Conservation (phyloP, 2,888 invertebrate species). For the Hyposoter dolosus region DNA sequence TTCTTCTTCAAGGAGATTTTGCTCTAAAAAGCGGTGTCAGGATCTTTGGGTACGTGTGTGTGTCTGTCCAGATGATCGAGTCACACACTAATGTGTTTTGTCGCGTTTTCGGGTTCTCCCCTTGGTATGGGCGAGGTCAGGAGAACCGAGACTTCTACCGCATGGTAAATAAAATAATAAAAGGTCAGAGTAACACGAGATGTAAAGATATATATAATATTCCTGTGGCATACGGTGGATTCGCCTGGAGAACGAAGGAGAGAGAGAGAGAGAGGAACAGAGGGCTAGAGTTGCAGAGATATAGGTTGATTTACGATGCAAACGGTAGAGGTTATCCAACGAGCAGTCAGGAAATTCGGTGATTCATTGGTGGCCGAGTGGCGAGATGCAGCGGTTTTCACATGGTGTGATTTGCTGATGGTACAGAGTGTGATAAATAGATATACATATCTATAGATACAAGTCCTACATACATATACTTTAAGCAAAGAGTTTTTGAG, state of each 20-base stretch:
- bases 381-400: constrained; percentile 45
- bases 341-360: constrained; percentile 77
- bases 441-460: not conserved
- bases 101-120: constrained; percentile 13
- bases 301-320: constrained; percentile 82
- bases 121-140: not conserved
- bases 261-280: not conserved
- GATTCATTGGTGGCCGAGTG: constrained; percentile 78
- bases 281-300: constrained; percentile 72
- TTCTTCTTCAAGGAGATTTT: constrained; percentile 31
- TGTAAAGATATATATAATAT: constrained; percentile 9
- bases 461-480: not conserved
- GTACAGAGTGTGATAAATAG: constrained; percentile 23
- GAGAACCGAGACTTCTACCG: constrained; percentile 54
- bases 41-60: not conserved
- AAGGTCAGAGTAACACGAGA: constrained; percentile 58
- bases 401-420: constrained; percentile 47
- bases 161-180: constrained; percentile 78
- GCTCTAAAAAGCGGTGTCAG: constrained; percentile 27
- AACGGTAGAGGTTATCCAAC: constrained; percentile 80
- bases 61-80: not conserved
- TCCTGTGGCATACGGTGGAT: not conserved
- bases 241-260: constrained; percentile 15
- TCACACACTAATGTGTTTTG: constrained; percentile 15
- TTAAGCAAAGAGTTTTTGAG: constrained; percentile 7